Percentiles rank a stretch among this genome's conserved stretches.
Evolutionary conservation across 2,113 vertebrate genomes (phyloP).

Genomic region (Coreoperca whiteheadi): DNA sequence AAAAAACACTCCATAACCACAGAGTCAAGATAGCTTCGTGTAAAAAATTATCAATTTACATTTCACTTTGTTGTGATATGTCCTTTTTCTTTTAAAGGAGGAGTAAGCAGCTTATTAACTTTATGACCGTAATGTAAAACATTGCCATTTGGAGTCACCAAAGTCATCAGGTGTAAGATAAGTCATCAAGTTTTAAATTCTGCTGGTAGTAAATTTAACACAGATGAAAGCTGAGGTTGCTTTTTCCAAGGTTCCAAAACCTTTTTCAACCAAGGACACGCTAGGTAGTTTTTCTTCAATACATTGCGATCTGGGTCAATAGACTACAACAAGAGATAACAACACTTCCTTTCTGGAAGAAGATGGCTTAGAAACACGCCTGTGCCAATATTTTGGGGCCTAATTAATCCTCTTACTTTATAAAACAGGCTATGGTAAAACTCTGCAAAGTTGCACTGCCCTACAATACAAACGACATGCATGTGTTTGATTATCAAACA

Average conservation of each 20-base stretch:
- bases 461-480: conserved; percentile 8
- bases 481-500: conserved; percentile 19
- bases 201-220: conserved; percentile 24
- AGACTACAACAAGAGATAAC: too few species aligned
- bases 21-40: not conserved
- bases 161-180: not conserved
- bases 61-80: not conserved
- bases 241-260: conserved; percentile 4
- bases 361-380: not conserved
- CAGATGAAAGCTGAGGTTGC: conserved; percentile 19
- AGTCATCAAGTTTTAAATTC: conserved; percentile 11
- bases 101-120: conserved; percentile 3
- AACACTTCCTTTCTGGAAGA: not conserved
- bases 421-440: conserved; percentile 2
- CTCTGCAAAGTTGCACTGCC: not conserved
- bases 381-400: not conserved
- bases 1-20: not conserved
- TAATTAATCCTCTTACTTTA: conserved; percentile 5
- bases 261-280: conserved; percentile 21
- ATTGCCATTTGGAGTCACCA: conserved; percentile 16
- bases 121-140: conserved; percentile 16
- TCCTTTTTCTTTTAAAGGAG: not conserved
- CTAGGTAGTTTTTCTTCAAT: not conserved
- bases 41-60: not conserved
- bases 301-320: conserved; percentile 19